These are phyloP conservation scores for Leucoma salicis DNA, from an alignment of 2,888 invertebrate species.

Conservation along the genomic window DNA sequence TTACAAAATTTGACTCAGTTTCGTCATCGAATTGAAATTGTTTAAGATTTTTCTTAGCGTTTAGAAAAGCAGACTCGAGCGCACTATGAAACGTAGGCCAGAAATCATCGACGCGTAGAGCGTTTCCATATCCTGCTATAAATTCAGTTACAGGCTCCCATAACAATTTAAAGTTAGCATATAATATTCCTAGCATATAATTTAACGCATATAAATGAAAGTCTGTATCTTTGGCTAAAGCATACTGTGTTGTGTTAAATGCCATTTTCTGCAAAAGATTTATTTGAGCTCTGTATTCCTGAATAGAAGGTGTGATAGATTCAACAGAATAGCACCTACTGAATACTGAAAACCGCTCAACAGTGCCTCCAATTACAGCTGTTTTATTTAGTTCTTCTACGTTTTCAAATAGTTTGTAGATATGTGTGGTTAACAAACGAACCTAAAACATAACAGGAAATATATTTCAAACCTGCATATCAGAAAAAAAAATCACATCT, in stretches of 20 bases:
- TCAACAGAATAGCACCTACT: conserved; percentile 87
- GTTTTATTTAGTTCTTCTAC: conserved; percentile 73
- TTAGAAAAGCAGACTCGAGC: conserved; percentile 76
- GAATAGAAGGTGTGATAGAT: conserved; percentile 86
- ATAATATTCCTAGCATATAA: conserved; percentile 91
- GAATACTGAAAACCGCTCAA: conserved; percentile 83
- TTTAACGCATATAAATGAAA: conserved; percentile 86
- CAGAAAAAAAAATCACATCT: too few relatives aligned
- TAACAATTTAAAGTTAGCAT: conserved; percentile 92
- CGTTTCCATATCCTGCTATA: conserved; percentile 87
- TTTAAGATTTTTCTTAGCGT: conserved; percentile 63
- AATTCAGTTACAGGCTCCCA: conserved; percentile 93
- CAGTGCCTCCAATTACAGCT: conserved; percentile 46
- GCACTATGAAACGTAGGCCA: conserved; percentile 87
- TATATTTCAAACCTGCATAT: too few relatives aligned
- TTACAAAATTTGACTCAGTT: conserved; percentile 49
- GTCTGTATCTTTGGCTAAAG: conserved; percentile 79
- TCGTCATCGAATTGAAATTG: conserved; percentile 60
- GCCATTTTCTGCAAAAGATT: conserved; percentile 88
- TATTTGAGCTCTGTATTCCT: conserved; percentile 90
- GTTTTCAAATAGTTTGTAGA: conserved; percentile 86
- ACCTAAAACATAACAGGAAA: conserved; percentile 65
- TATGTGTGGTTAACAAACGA: conserved; percentile 87
- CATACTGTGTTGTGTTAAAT: conserved; percentile 82
- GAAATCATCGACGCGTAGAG: conserved; percentile 83